Conservation (phyloP, 2,797 vertebrate species). For the Acrocephalus scirpaceus region DNA sequence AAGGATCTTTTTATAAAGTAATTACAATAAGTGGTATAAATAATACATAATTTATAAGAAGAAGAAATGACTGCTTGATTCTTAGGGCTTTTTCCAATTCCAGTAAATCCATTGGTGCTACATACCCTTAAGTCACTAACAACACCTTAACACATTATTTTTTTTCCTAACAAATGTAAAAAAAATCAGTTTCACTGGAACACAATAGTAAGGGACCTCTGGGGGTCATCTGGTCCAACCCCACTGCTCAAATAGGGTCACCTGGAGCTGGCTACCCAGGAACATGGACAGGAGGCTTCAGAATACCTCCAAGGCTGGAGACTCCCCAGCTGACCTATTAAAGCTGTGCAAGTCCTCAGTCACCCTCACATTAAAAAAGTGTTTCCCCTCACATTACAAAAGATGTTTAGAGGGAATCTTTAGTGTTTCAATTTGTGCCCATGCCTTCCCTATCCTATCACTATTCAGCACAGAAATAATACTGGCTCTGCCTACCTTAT, state of each 20-base stretch:
- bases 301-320: background rate
- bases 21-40: background rate
- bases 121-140: background rate
- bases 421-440: background rate
- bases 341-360: background rate
- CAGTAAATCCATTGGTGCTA: background rate
- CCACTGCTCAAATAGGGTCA: background rate
- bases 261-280: background rate
- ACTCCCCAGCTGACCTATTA: fast-evolving
- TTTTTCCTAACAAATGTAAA: background rate
- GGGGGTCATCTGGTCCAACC: background rate
- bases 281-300: fast-evolving
- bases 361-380: background rate
- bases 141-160: background rate
- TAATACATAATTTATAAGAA: background rate
- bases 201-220: background rate
- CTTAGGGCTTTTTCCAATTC: background rate
- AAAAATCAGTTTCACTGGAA: background rate
- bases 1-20: background rate
- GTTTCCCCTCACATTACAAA: background rate
- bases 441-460: background rate
- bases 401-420: background rate
- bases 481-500: background rate
- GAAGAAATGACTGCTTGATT: background rate
- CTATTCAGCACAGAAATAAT: background rate